Base-by-base conservation (phyloP, 2,797 vertebrate species). In the Lagocephalus sceleratus region DNA sequence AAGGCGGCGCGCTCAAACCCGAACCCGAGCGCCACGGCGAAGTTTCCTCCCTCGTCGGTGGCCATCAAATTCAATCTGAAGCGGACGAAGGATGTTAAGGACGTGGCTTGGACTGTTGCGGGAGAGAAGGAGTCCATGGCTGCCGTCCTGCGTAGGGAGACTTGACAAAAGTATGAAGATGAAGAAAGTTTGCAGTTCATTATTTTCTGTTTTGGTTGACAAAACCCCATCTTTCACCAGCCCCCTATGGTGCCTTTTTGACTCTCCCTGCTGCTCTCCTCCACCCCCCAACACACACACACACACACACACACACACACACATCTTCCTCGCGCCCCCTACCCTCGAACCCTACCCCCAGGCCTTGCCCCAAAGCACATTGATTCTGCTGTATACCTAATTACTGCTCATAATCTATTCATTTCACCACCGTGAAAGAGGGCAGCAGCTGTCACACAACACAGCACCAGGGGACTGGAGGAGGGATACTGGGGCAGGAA, bases 321-420 rank as follows among this genome's bases (percentile, higher is more conserved):
- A 41, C 57, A 35, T 56, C 91, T 90, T 90, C 88, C 88, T 46
- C 46, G 8, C 83, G 66, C 90, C 89, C 90, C 89, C 91, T 91
- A 90, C 92, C 91, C 93, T 92, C 91, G 88, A 83, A 79, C 90
- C 90, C 92, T 93, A 57, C 92, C 95, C 82, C 88, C 91, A 94
- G 95, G 94, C 93, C 91, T 94, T 90, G 90, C 94, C 93, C 94
- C 94, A 93, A 93, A 97, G 93, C 93, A 94, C 95, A 98, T 96
- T 97, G 95, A 98, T 98, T 98, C 93, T 93, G 93, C 94, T 96
- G 94, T 95, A 94, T 93, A 94, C 95, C 94, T 98, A 99, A 99
- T 99, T 98, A 98, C 94, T 93, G 93, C 94, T 97, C 94, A 97
- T 98, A 95, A 98, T 98, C 95, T 98, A 99, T 98, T 98, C 95